Percentiles rank a stretch among this genome's conserved stretches.
These are phyloP conservation scores for Cladorhizidae sp. DNA, from an alignment of 37 sponge, comb jelly and placozoan genomes.

Conservation along the genomic window DNA sequence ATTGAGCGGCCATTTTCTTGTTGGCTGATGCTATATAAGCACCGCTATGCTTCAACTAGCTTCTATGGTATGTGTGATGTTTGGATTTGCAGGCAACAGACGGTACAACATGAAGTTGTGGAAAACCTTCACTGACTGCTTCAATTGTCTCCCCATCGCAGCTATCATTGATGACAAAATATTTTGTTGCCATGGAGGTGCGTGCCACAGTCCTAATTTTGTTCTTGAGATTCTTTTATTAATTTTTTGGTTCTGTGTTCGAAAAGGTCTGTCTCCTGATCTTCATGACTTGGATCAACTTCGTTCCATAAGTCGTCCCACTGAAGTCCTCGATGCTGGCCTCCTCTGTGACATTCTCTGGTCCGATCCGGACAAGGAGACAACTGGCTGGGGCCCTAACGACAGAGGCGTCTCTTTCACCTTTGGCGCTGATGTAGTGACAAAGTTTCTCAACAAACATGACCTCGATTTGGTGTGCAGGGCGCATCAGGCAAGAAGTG, in stretches of 20 bases:
- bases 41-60: background rate
- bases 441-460: slow-evolving; percentile 94
- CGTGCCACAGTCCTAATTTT: background rate
- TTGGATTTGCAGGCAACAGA: slow-evolving; percentile 91
- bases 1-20: too few relatives aligned
- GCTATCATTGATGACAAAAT: slow-evolving; percentile 99
- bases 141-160: slow-evolving; percentile 98
- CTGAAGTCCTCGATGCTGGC: slow-evolving; percentile 97
- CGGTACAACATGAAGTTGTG: slow-evolving; percentile 97
- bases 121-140: slow-evolving; percentile 99
- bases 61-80: too few relatives aligned
- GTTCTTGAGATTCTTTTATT: background rate
- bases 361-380: slow-evolving; percentile 99
- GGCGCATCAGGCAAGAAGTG: slow-evolving; percentile 96
- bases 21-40: background rate
- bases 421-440: slow-evolving; percentile 96
- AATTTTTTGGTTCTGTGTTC: background rate
- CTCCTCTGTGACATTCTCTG: slow-evolving; percentile 97
- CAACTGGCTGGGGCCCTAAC: slow-evolving; percentile 97
- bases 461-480: slow-evolving; percentile 95
- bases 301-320: slow-evolving; percentile 94
- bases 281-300: slow-evolving; percentile 97
- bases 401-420: slow-evolving; percentile 99
- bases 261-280: slow-evolving; percentile 92
- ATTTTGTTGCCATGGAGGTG: slow-evolving; percentile 99